These are phyloP conservation scores for Ectropis grisescens DNA, from an alignment of 1,140 invertebrate genomes.

Conservation along the genomic window DNA sequence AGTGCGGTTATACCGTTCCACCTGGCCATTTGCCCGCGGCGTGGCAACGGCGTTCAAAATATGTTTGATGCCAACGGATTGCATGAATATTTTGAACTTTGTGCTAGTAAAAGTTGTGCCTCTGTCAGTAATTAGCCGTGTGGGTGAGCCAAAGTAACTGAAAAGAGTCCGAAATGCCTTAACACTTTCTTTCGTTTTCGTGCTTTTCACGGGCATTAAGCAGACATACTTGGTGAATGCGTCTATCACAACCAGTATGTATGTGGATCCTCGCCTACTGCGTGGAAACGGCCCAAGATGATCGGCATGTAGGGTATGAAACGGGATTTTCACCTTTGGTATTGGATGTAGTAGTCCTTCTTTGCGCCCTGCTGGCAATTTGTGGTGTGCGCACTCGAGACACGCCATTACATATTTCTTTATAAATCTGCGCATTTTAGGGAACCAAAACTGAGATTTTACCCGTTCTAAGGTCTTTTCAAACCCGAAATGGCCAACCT, in stretches of 20 bases:
- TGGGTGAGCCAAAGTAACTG: conserved; percentile 5
- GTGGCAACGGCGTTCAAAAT: conserved; percentile 5
- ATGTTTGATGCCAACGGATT: conserved; percentile 1
- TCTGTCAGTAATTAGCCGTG: conserved; percentile 2
- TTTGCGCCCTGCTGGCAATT: conserved; percentile 2
- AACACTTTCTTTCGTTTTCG: conserved; percentile 5
- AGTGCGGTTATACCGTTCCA: conserved; percentile 1
- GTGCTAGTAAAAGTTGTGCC: conserved; percentile 4
- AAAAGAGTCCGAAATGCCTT: conserved; percentile 3
- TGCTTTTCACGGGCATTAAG: conserved; percentile 1
- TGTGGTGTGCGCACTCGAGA: conserved; percentile 4
- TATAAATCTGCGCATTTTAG: conserved; percentile 21
- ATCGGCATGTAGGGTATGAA: conserved; percentile 5
- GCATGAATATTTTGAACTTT: conserved; percentile 3
- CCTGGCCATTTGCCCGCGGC: conserved; percentile 5
- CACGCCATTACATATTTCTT: conserved; percentile 5
- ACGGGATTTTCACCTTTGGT: conserved; percentile 4
- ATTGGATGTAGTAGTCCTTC: conserved; percentile 5
- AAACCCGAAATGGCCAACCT: conserved; percentile 30
- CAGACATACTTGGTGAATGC: conserved; percentile 3
- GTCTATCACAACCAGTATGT: conserved; percentile 3
- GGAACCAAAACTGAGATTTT: conserved; percentile 30
- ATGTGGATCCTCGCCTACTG: conserved; percentile 1
- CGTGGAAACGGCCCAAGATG: conserved; percentile 4
- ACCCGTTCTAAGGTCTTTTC: conserved; percentile 29